These are phyloP conservation scores for Coregonus clupeaformis DNA, from an alignment of 2,113 vertebrate genomes.

Conservation along the genomic window DNA sequence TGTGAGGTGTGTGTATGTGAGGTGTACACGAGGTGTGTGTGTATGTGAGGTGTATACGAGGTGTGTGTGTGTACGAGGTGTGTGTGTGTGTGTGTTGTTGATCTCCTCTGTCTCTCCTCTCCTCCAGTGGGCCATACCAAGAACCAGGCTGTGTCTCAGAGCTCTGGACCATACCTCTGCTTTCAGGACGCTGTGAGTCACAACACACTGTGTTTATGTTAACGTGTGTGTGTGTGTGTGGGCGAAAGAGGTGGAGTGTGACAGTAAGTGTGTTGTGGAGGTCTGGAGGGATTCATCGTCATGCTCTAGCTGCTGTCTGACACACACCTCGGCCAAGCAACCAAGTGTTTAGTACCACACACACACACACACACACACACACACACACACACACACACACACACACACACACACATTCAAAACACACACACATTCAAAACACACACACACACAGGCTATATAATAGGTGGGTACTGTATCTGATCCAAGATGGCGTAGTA, in stretches of 20 bases:
- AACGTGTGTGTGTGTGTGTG: constrained; percentile 3
- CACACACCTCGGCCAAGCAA: no score
- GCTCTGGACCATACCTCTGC: constrained; percentile 86
- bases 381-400: no score
- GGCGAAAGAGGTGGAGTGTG: not conserved
- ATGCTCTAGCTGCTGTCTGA: no score
- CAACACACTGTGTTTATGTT: constrained; percentile 10
- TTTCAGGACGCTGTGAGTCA: constrained; percentile 95
- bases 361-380: no score
- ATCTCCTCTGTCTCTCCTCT: constrained; percentile 35
- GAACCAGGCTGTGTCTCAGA: constrained; percentile 89
- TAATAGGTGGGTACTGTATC: no score
- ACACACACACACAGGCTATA: no score
- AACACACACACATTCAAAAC: no score
- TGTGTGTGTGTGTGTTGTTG: not conserved
- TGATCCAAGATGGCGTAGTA: no score
- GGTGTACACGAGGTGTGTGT: not conserved
- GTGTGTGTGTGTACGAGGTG: not conserved
- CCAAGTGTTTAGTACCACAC: no score
- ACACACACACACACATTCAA: no score
- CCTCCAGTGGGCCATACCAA: constrained; percentile 93
- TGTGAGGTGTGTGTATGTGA: not conserved
- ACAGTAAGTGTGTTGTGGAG: not conserved
- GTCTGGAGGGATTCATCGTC: no score
- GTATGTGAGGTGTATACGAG: no score